Evolutionary conservation across 2,797 vertebrate species (phyloP).

Genomic region (Sciaenops ocellatus): DNA sequence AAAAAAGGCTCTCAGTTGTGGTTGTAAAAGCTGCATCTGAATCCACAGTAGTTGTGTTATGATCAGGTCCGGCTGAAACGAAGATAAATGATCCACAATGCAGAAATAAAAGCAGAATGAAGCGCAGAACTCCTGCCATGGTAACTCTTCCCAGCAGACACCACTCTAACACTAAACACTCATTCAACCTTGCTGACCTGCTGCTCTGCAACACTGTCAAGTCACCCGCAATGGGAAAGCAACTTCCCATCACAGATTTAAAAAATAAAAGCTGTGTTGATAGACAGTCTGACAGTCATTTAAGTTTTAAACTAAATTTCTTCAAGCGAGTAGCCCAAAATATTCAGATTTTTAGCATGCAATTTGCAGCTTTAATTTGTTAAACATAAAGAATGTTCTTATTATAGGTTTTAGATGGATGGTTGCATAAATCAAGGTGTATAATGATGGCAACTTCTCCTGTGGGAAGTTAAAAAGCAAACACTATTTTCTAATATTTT

Average conservation of each 20-base stretch:
- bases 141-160: slow-evolving; percentile 17
- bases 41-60: not conserved
- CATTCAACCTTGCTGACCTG: slow-evolving; percentile 58
- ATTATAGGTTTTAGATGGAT: too few relatives aligned
- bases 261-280: slow-evolving; percentile 43
- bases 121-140: slow-evolving; percentile 57
- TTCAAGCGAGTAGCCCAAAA: rapidly evolving
- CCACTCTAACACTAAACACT: slow-evolving; percentile 30
- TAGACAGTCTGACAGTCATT: not conserved
- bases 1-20: slow-evolving; percentile 19
- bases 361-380: not conserved
- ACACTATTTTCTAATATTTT: not conserved
- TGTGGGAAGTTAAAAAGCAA: not conserved
- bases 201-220: not conserved
- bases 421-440: not conserved
- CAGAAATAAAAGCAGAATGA: slow-evolving; percentile 47
- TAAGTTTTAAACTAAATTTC: not conserved
- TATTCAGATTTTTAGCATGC: rapidly evolving
- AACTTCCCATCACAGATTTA: slow-evolving; percentile 38
- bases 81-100: slow-evolving; percentile 4
- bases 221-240: not conserved
- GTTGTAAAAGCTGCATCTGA: not conserved
- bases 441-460: not conserved
- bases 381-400: not conserved
- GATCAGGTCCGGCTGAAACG: not conserved